Evolutionary conservation across 2,888 invertebrate genomes (phyloP), one percentile per base, ranked within the genome.

Genomic region (Macrostomum cliftonense): DNA sequence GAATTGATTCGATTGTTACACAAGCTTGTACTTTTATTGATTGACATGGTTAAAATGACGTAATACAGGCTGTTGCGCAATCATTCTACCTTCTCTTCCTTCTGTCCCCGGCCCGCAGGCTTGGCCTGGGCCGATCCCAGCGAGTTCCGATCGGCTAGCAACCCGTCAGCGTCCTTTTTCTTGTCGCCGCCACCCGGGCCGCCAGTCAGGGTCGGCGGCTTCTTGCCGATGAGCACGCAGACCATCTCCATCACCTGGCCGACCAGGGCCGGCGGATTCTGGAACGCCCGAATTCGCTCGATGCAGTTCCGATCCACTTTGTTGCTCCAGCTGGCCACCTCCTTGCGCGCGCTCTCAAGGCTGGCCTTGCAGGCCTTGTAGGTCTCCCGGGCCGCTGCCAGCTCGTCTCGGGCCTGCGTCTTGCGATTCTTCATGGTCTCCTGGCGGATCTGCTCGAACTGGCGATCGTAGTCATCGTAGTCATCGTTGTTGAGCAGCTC

Each of bases 211-310:
- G 59, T 55, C 16, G 65, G 64, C 37, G 63, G 55, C 12, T 62
- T 59, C 50, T 67, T 67, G 13, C 68, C 68, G 47, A 69, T 65
- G 46, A 69, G 58, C 39, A 62, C 63, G 63, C 68, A 63, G 19
- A 67, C 62, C 68, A 70, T 69, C 56, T 70, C 68, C 61, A 69
- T 63, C 45, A 69, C 64, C 49, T 65, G 64, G 13, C 67, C 67
- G 2, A 70, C 67, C 37, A 68, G 55, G 12, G 61, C 16, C 5
- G 70, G 64, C 2, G 70, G 70, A 49, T 63, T 67, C 43, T 61
- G 53, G 55, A 68, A 67, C 0, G 58, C 61, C 43, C 59, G 56
- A 21, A 70, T 57, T 40, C 65, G 56, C 56, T 70, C 70, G 20
- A 69, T 63, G 53, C 65, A 65, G 16, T 58, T 53, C 13, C 65